phyloP scores from a whole-genome alignment of 2,797 vertebrate species.

The Danio aesculapii region DNA sequence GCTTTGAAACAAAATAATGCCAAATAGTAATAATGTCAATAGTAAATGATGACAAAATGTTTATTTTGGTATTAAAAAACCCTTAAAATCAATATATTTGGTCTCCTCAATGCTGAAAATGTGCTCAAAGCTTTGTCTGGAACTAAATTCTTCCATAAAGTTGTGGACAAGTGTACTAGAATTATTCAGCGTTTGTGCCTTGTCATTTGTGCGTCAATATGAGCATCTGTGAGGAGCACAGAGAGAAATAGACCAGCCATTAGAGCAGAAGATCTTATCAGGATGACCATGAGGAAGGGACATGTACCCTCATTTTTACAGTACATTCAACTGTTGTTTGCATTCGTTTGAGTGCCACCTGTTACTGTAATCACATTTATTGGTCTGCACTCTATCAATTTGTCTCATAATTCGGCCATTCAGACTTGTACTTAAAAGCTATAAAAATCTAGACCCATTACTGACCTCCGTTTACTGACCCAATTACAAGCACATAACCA shows the following conservation, averaged over 20 bases:
- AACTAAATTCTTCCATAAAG: background rate
- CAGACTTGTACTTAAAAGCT: background rate
- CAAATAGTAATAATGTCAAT: too few relatives aligned
- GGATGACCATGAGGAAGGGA: background rate
- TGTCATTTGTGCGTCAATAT: background rate
- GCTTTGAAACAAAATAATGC: too few relatives aligned
- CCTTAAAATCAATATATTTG: background rate
- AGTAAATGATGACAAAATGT: too few relatives aligned
- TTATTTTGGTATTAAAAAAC: background rate
- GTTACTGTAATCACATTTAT: constrained; percentile 19
- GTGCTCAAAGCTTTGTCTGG: background rate
- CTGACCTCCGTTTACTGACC: background rate
- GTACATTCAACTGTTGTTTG: background rate
- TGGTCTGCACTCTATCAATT: background rate
- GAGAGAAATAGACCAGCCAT: constrained; percentile 31
- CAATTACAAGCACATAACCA: constrained; percentile 25
- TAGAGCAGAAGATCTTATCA: constrained; percentile 34
- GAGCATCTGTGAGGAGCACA: constrained; percentile 48
- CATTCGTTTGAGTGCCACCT: background rate
- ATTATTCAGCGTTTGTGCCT: background rate
- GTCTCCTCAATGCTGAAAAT: background rate
- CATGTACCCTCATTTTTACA: background rate
- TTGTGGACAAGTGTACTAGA: background rate
- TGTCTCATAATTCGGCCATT: background rate
- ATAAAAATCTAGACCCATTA: constrained; percentile 17